phyloP scores from a whole-genome alignment of 2,113 vertebrate genomes.

The Micronycteris hirsuta region DNA sequence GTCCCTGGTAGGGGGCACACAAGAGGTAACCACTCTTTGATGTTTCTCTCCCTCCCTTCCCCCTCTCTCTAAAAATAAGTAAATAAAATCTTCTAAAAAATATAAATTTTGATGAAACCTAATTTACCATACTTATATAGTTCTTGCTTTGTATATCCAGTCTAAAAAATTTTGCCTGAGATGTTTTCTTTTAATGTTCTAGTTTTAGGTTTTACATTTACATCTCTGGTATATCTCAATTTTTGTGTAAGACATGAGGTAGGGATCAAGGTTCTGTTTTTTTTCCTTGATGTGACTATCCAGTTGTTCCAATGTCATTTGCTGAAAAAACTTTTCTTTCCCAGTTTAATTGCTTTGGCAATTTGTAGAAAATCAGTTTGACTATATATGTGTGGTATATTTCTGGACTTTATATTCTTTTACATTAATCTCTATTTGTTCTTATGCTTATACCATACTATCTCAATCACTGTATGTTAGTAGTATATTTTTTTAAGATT shows the following conservation, averaged over 20 bases:
- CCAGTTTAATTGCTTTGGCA: neutral
- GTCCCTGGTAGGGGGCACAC: no score
- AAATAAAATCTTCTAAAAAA: no score
- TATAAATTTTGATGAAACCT: neutral
- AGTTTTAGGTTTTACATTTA: neutral
- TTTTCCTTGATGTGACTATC: no score
- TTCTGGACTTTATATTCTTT: neutral
- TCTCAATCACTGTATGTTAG: neutral
- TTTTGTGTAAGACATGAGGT: neutral
- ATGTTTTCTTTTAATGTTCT: neutral
- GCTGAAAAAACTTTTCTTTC: neutral
- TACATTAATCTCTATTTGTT: neutral
- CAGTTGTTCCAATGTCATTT: neutral
- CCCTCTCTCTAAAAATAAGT: no score
- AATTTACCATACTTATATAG: neutral
- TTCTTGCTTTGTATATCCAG: neutral
- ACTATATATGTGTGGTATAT: neutral
- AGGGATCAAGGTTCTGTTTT: neutral
- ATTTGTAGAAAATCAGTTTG: neutral
- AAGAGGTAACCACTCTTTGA: no score
- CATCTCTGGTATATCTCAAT: neutral
- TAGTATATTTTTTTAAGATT: no score
- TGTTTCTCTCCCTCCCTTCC: no score
- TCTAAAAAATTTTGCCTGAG: neutral
- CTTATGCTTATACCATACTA: neutral